phyloP scores from a whole-genome alignment of 92 coral and sea anemone genomes.

The Muricea muricata region DNA sequence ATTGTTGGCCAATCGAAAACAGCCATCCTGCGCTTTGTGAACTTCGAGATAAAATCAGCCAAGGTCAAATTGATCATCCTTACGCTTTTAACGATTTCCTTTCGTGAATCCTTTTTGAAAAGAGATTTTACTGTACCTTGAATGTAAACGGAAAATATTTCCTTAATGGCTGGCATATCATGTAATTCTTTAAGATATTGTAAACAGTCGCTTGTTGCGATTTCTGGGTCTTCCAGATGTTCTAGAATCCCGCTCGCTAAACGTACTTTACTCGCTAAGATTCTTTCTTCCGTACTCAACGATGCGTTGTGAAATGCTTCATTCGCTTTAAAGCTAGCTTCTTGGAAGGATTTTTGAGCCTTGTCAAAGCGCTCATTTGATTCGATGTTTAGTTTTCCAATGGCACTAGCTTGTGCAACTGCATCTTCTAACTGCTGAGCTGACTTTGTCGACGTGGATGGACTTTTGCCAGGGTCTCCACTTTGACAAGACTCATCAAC shows the following conservation, averaged over 20 bases:
- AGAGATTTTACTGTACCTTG: not conserved
- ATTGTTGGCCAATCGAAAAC: not conserved
- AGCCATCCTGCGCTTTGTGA: not conserved
- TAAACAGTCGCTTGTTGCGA: not conserved
- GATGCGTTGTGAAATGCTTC: not conserved
- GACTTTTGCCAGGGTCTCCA: not conserved
- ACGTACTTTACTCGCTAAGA: not conserved
- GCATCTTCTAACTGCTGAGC: not conserved
- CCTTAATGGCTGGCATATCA: not conserved
- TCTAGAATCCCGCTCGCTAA: not conserved
- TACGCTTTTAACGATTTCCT: not conserved
- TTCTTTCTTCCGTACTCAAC: not conserved
- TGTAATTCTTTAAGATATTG: not conserved
- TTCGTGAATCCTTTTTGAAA: not conserved
- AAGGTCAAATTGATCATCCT: not conserved
- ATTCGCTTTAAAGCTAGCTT: not conserved
- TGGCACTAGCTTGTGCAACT: not conserved
- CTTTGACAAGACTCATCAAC: not conserved
- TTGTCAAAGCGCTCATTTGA: not conserved
- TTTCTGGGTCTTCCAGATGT: not conserved
- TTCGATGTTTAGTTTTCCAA: not conserved
- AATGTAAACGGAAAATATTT: not conserved
- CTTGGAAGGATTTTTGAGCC: not conserved
- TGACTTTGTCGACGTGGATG: not conserved
- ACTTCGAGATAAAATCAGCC: conserved; percentile 1